phyloP scores from a whole-genome alignment of 1,140 invertebrate genomes.

The Latrodectus geometricus region DNA sequence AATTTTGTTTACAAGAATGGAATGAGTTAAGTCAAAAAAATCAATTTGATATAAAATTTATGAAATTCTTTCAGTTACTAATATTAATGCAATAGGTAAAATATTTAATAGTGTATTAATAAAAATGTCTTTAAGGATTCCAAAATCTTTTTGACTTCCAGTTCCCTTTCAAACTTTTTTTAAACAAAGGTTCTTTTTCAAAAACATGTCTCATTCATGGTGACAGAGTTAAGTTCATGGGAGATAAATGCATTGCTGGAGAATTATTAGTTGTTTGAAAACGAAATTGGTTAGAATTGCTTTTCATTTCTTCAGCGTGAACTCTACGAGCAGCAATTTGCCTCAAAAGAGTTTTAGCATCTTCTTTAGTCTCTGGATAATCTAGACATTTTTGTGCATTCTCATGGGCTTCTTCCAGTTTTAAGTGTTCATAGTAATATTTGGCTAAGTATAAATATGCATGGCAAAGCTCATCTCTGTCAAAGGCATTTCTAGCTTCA shows the following conservation, averaged over 20 bases:
- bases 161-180: neutral
- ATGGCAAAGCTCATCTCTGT: conserved; percentile 82
- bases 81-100: too few species aligned
- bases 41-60: too few species aligned
- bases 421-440: conserved; percentile 82
- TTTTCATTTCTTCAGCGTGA: conserved; percentile 26
- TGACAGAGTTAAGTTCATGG: conserved; percentile 61
- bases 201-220: conserved; percentile 2
- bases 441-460: conserved; percentile 92
- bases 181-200: neutral
- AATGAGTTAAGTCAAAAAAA: too few species aligned
- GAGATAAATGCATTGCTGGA: conserved; percentile 23
- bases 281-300: neutral
- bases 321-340: conserved; percentile 76
- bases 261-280: neutral
- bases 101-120: too few species aligned
- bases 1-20: too few species aligned
- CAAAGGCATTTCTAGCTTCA: conserved; percentile 68
- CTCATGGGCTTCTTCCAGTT: conserved; percentile 87
- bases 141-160: too few species aligned
- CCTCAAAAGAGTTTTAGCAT: conserved; percentile 87
- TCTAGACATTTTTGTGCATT: conserved; percentile 95
- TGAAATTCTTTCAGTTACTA: too few species aligned
- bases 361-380: conserved; percentile 85
- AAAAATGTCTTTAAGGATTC: too few species aligned